Conservation (phyloP, 2,888 invertebrate genomes). For the Thelaira solivaga region DNA sequence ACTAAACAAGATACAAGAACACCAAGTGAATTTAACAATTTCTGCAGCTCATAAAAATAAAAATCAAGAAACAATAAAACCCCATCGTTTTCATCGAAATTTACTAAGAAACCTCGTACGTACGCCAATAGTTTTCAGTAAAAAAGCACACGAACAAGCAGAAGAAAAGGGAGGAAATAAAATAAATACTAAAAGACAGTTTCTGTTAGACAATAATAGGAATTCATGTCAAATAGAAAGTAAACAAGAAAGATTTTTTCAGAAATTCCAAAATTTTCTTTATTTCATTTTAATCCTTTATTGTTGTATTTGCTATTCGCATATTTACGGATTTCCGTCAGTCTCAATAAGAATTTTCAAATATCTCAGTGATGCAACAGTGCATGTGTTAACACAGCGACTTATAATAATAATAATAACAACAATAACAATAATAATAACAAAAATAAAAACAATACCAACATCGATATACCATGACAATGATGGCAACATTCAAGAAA, state of each 20-base stretch:
- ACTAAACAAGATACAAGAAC: not conserved
- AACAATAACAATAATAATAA: constrained; percentile 40
- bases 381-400: constrained; percentile 48
- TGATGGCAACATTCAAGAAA: constrained; percentile 13
- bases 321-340: constrained; percentile 57
- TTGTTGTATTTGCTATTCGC: constrained; percentile 37
- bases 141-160: not conserved
- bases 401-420: constrained; percentile 56
- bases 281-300: not conserved
- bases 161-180: not conserved
- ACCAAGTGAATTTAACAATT: not conserved
- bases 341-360: constrained; percentile 49
- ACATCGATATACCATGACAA: not conserved
- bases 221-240: constrained; percentile 30
- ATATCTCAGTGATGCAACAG: constrained; percentile 52
- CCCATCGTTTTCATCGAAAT: too few species aligned
- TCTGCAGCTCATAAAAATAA: not conserved
- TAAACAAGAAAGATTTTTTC: constrained; percentile 16
- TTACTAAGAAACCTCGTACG: not conserved
- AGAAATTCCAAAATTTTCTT: constrained; percentile 40
- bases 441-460: too few species aligned
- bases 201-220: constrained; percentile 14
- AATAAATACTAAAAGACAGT: constrained; percentile 3
- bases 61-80: too few species aligned
- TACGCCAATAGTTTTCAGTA: not conserved